phyloP scores from a whole-genome alignment of 2,797 vertebrate genomes.

The Hyperoplus immaculatus region DNA sequence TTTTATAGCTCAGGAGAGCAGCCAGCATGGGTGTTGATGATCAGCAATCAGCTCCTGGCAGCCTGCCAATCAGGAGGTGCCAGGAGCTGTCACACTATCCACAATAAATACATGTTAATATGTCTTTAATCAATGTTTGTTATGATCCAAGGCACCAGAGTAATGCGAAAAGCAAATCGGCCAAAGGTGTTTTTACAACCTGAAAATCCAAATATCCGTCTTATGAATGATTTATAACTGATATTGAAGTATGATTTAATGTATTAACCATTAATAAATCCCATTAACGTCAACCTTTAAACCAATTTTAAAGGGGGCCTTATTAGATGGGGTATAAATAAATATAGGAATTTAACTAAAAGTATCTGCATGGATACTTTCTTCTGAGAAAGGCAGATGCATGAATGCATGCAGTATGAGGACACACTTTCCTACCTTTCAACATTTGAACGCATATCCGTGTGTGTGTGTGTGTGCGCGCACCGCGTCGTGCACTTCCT shows the following conservation, averaged over 20 bases:
- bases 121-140: neutral
- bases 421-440: constrained; percentile 54
- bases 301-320: neutral
- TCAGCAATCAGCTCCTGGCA: no score
- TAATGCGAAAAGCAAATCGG: neutral
- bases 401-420: constrained; percentile 30
- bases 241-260: constrained; percentile 15
- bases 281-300: neutral
- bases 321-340: neutral
- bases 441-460: constrained; percentile 48
- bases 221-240: neutral
- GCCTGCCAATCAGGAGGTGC: no score
- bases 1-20: no score
- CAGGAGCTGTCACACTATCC: neutral
- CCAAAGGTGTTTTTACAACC: neutral
- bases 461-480: constrained; percentile 43
- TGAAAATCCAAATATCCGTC: neutral
- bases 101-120: neutral
- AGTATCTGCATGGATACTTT: constrained; percentile 28
- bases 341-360: neutral
- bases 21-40: no score
- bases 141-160: constrained; percentile 8
- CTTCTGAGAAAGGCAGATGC: constrained; percentile 18
- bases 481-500: constrained; percentile 80
- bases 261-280: constrained; percentile 17